Percentiles rank a stretch among this genome's conserved stretches.
These are phyloP conservation scores for Scrobipalpa atriplicella DNA, from an alignment of 2,888 invertebrate genomes.

Conservation along the genomic window DNA sequence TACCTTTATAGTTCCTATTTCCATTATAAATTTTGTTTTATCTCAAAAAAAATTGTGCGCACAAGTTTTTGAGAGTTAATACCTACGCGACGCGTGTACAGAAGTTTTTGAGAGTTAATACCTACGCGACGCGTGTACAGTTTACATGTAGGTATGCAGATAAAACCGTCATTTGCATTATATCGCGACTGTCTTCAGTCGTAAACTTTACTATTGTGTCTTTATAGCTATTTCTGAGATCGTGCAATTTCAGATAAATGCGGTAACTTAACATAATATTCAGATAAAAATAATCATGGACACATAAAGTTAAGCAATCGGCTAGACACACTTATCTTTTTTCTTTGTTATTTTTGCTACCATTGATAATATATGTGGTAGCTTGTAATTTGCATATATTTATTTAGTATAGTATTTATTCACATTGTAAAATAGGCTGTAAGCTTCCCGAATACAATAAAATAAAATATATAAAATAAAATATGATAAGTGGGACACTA, in stretches of 20 bases:
- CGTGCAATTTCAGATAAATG: neutral
- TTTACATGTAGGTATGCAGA: neutral
- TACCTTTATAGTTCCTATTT: too few relatives aligned
- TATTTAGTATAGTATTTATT: too few relatives aligned
- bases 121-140: neutral
- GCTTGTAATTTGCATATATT: too few relatives aligned
- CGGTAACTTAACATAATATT: neutral
- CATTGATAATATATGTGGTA: too few relatives aligned
- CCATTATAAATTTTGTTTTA: too few relatives aligned
- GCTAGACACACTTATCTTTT: too few relatives aligned
- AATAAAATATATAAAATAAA: too few relatives aligned
- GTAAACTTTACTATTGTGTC: slow-evolving; percentile 4
- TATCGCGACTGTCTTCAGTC: neutral
- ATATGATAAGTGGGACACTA: too few relatives aligned
- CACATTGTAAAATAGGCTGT: too few relatives aligned
- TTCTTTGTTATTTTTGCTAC: too few relatives aligned
- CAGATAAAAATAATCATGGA: neutral
- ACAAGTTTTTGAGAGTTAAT: neutral
- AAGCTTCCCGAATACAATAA: too few relatives aligned
- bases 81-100: neutral
- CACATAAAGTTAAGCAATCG: too few relatives aligned
- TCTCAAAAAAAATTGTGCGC: neutral
- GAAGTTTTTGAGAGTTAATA: neutral
- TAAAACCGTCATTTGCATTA: neutral
- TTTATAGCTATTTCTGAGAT: neutral